These are phyloP conservation scores for Leptinotarsa defecta DNA, from an alignment of 1,140 invertebrate genomes.

Conservation along the genomic window DNA sequence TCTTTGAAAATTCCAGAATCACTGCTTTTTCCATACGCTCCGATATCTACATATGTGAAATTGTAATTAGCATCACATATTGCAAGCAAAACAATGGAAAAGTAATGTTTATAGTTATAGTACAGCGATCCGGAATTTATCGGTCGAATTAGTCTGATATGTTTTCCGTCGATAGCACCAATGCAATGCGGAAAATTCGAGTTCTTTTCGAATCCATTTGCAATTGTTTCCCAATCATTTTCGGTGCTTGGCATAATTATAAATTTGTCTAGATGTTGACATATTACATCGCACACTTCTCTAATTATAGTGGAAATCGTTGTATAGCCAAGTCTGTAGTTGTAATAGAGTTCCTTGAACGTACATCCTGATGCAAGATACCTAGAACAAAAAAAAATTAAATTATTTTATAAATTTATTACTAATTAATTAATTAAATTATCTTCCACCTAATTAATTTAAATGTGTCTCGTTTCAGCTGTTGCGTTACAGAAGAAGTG, in stretches of 20 bases:
- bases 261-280: background rate
- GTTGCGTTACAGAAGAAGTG: too few species aligned
- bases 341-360: background rate
- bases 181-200: background rate
- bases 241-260: background rate
- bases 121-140: background rate
- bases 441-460: background rate
- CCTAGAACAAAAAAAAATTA: too few species aligned
- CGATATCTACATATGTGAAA: background rate
- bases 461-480: too few species aligned
- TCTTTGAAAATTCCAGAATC: conserved; percentile 54
- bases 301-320: conserved; percentile 5
- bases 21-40: conserved; percentile 21
- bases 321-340: background rate
- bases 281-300: background rate
- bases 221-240: background rate
- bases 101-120: background rate
- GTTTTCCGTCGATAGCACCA: background rate
- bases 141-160: background rate
- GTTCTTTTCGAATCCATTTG: background rate
- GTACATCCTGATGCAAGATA: background rate
- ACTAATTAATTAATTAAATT: background rate
- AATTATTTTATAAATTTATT: too few species aligned
- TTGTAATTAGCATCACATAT: background rate
- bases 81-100: background rate